Base-by-base conservation (phyloP, 2,888 invertebrate species). In the Melieria omissa region DNA sequence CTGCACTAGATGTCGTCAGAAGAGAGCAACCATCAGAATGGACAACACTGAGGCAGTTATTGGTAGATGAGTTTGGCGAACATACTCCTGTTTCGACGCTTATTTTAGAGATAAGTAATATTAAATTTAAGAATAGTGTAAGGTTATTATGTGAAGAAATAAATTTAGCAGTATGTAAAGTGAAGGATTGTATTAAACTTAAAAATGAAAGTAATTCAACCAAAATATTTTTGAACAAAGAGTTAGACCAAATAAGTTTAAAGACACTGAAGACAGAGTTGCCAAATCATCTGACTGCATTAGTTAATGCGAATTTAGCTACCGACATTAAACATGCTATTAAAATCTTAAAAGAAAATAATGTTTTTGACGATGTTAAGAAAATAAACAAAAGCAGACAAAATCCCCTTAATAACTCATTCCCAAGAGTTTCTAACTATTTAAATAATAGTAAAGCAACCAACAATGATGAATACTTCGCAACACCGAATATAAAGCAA, bases 31-130 rank as follows among this genome's bases (percentile, higher is more conserved):
- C 60, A 41, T 49, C 49, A 52, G 49, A 67, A 42, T 67, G 67
- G 67, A 5, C 49, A 4, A 67, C 60, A 10, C 14, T 67, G 12
- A 60, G 49, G 8, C 14, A 66, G n/a, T 58, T 69, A 44, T 57
- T 70, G 6, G 12, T 70, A 47, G 64, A 70, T 57, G 64, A 70
- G 57, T 70, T 70, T 46, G 70, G 70, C 14, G 70, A 57, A 47
- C 70, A 70, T n/a, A 64, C 57, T 49, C 64, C 69, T 29, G 47
- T 69, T 12, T 57, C 69, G 10, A 69, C 69, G 45, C 69, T 69
- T 45, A 69, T 69, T 16, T 66, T 66, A 12, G 45, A 65, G 58
- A 57, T 60, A 16, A 66, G 65, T 47, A 58, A 47, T n/a, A 58
- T 66, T 42, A 41, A 66, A 66, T 58, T 66, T 42, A 67, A 49